A percentile compares a stretch with the other conserved stretches of the same genome.
Conservation (phyloP, 2,888 invertebrate species). For the Aspidapion aeneum region DNA sequence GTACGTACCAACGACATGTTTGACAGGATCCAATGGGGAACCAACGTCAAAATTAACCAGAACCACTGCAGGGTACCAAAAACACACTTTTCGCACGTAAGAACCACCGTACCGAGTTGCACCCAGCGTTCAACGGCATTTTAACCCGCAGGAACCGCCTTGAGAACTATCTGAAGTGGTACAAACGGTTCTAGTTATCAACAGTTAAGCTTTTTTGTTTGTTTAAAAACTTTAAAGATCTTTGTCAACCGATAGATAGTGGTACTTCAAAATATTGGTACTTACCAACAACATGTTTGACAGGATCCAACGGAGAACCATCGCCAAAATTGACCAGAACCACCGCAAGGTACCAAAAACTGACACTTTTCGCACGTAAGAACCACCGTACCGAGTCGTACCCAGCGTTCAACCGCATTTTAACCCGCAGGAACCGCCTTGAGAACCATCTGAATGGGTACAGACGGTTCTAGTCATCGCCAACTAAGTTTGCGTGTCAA, state of each 20-base stretch:
- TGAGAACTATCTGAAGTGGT: not conserved
- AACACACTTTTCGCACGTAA: no score
- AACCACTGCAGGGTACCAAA: not conserved
- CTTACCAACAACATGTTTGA: slow-evolving; percentile 36
- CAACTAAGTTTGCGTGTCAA: no score
- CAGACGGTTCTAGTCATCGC: not conserved
- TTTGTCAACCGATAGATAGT: no score
- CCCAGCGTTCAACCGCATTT: not conserved
- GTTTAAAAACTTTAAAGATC: no score
- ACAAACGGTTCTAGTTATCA: not conserved
- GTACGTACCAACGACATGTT: slow-evolving; percentile 34
- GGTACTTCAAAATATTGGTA: no score
- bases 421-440: not conserved
- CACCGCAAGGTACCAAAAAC: not conserved
- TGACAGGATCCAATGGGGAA: slow-evolving; percentile 39
- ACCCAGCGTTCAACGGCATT: not conserved
- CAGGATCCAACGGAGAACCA: slow-evolving; percentile 38
- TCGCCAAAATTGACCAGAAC: not conserved
- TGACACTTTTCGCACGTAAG: not conserved
- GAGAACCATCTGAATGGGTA: not conserved
- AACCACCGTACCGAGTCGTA: not conserved
- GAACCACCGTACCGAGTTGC: not conserved
- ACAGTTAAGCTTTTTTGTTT: no score
- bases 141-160: not conserved
- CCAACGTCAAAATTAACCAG: not conserved